Percentiles rank a stretch among this genome's conserved stretches.
phyloP scores from a whole-genome alignment of 2,797 vertebrate species.

The Chaetophractus vellerosus region DNA sequence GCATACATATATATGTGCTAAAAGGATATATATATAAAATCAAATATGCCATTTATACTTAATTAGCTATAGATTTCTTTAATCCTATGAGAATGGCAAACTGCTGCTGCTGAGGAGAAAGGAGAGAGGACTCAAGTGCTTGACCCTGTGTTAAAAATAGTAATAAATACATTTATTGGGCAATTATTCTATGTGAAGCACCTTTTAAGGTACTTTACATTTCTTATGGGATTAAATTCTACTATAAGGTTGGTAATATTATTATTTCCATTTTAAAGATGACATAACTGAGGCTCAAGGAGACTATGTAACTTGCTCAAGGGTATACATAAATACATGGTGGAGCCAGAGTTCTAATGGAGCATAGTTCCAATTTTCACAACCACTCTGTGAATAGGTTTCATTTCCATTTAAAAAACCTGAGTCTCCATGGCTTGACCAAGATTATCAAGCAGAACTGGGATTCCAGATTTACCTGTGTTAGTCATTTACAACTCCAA shows the following conservation, averaged over 20 bases:
- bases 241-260: not conserved
- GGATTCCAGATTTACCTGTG: not conserved
- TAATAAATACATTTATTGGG: not conserved
- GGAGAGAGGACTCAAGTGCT: not conserved
- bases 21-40: not conserved
- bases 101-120: not conserved
- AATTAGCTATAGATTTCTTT: not conserved
- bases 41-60: not conserved
- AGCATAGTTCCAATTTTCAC: not conserved
- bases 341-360: constrained; percentile 30
- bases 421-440: not conserved
- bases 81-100: constrained; percentile 10
- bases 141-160: constrained; percentile 12
- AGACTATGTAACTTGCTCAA: not conserved
- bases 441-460: not conserved
- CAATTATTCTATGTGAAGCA: not conserved
- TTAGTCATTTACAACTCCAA: not conserved
- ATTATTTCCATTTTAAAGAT: constrained; percentile 6
- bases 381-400: not conserved
- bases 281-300: not conserved
- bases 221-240: constrained; percentile 6
- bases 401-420: constrained; percentile 21
- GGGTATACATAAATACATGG: not conserved
- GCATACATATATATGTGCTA: not conserved
- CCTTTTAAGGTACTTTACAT: not conserved